Evolutionary conservation across 2,113 vertebrate genomes (phyloP).

Genomic region (Hyaena hyaena): DNA sequence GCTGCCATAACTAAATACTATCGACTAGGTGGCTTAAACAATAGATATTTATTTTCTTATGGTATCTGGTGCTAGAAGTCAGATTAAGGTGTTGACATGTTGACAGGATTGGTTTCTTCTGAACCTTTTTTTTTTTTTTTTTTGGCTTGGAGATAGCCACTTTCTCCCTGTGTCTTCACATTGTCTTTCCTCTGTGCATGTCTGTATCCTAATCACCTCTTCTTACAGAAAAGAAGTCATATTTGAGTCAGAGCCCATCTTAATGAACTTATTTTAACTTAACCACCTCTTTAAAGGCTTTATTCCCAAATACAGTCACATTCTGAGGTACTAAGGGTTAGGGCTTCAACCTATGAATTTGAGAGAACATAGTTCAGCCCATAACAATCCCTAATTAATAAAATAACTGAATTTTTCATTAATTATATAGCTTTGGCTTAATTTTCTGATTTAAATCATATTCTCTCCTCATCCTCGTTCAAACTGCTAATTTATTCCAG

Average conservation of each 20-base stretch:
- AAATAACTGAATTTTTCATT: background rate
- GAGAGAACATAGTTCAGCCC: background rate
- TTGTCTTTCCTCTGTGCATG: background rate
- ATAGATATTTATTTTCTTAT: background rate
- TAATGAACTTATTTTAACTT: background rate
- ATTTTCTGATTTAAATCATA: slow-evolving; percentile 6
- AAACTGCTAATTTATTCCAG: background rate
- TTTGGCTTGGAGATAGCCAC: background rate
- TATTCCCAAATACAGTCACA: background rate
- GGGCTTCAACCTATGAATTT: background rate
- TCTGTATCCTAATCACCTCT: background rate
- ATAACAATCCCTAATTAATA: background rate
- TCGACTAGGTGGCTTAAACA: background rate
- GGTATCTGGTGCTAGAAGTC: background rate
- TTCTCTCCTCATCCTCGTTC: background rate
- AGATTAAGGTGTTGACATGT: background rate
- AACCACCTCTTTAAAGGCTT: background rate
- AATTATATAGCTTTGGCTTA: background rate
- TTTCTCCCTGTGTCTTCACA: background rate
- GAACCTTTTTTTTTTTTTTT: background rate
- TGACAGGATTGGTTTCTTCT: background rate
- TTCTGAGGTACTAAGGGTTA: background rate
- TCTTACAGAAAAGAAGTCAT: background rate
- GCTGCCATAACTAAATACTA: background rate
- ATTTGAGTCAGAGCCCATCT: background rate